Base-by-base conservation (phyloP, 2,797 vertebrate species). In the Falco rusticolus region DNA sequence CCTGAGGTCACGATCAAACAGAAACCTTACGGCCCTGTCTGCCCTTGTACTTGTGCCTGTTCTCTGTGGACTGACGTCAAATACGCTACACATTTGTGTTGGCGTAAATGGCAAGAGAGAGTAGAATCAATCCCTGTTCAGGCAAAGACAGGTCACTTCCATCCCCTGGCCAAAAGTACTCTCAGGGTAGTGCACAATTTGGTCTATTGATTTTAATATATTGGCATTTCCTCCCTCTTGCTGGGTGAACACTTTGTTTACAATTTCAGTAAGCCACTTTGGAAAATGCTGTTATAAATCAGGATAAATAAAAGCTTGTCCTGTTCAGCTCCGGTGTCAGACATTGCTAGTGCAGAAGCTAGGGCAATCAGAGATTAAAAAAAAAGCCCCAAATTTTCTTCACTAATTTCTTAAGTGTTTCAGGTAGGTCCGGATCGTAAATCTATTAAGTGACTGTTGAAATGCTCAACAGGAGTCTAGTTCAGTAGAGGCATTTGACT, bases 81-180 rank as follows among this genome's bases (percentile, higher is more conserved):
- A 86, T 25, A 51, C 11, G 34, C 56, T 63, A 76, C 84, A 84
- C 31, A 37, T 91, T 91, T 33, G 45, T 61, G 34, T 39, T 93
- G 84, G 87, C 56, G 8, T 41, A 85, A 90, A 94, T 19, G 89
- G 41, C 60, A 69, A 82, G 59, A 51, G 43, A 48, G 25, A 54
- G 26, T 11, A 89, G 84, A 90, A 96, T 96, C 93, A 53, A 96
- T 95, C 72, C 59, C 34, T 90, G 51, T 37, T 89, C 78, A 86
- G 72, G 65, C 84, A 85, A 87, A 95, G 1, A 0, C 88, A 91
- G 94, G 94, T 96, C 92, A 95, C 72, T 93, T 96, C 90, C 84
- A 95, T 87, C 87, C 93, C 80, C 76, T 94, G 89, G 92, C 92
- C 92, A 91, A 90, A 96, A 93, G 57, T 71, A 87, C 79, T 90